Conservation (phyloP, 2,113 vertebrate species). For the Pachypanchax playfairii region DNA sequence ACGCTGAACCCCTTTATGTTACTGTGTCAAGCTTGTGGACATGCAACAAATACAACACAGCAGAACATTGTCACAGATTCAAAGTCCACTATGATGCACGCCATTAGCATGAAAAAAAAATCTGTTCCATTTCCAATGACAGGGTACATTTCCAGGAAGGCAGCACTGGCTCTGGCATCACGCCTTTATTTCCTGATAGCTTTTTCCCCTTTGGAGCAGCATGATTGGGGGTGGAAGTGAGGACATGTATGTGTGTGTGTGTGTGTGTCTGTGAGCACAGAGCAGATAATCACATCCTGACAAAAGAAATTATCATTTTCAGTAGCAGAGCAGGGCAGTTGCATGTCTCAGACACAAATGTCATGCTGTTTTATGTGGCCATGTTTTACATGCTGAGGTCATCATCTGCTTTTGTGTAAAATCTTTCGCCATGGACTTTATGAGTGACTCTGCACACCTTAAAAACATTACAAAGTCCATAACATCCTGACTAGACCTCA, state of each 20-base stretch:
- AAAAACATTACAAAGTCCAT: too few species aligned
- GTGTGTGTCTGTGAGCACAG: slow-evolving; percentile 36
- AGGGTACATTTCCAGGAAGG: slow-evolving; percentile 10
- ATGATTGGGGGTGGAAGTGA: slow-evolving; percentile 36
- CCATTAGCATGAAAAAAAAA: slow-evolving; percentile 17
- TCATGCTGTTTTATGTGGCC: slow-evolving; percentile 50
- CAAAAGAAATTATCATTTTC: slow-evolving; percentile 60
- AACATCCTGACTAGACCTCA: not conserved
- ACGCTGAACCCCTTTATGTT: slow-evolving; percentile 22
- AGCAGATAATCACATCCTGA: slow-evolving; percentile 69
- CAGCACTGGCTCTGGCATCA: slow-evolving; percentile 16
- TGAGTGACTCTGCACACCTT: slow-evolving; percentile 4
- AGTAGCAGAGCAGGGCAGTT: slow-evolving; percentile 45
- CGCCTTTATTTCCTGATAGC: slow-evolving; percentile 39
- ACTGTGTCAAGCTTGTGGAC: slow-evolving; percentile 4
- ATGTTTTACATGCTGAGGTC: slow-evolving; percentile 40
- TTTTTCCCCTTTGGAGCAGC: slow-evolving; percentile 31
- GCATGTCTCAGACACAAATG: slow-evolving; percentile 51
- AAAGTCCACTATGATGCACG: not conserved
- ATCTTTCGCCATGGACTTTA: slow-evolving; percentile 49
- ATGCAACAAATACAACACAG: not conserved
- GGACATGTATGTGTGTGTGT: not conserved
- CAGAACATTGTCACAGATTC: not conserved
- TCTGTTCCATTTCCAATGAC: not conserved
- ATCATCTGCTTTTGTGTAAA: slow-evolving; percentile 49